Evolutionary conservation across 2,113 vertebrate genomes (phyloP), one percentile per base, ranked within the genome.

Genomic region (Entosphenus tridentatus): DNA sequence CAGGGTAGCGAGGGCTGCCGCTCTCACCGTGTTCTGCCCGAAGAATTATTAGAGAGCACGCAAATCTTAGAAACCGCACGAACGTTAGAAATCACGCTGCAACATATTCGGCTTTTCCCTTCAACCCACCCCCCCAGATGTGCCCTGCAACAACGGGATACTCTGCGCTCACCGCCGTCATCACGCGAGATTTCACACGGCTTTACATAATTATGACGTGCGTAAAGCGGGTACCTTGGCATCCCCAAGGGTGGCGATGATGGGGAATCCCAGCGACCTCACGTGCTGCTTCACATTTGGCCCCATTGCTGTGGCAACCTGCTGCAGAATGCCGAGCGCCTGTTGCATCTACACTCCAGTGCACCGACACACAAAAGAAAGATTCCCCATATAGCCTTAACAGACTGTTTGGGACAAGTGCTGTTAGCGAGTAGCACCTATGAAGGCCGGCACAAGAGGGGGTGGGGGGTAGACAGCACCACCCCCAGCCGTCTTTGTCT

Each of bases 231-330:
- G 39, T 39, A 97, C 93, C 87, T 97, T 98, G 79, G 90, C 91
- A 71, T 98, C 93, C 71, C 93, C 93, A 68, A 98, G 81, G 54
- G 96, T 88, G 3, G 87, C 90, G 75, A 96, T 84, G 21, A 95
- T 73, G 14, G 88, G 81, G 70, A 96, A 82, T 2, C 92, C 90
- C 72, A 96, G 73, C n/a, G 78, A 77, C 80, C 87, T 98, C 55
- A 98, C 81, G 5, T 97, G 85, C 12, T 91, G 89, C 73, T 85
- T 96, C 68, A 98, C 81, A 71, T 83, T 88, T 57, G 87, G 84
- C 70, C 93, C 92, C 83, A 97, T 88, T 12, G 92, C 84, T 55
- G 80, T 80, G 57, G 92, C 85, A 59, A 96, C 69, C 14, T 97
- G 93, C 75, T 95, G 92, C 67, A 98, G 82, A 71, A 96, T 96